Evolutionary conservation across 2,113 vertebrate species (phyloP).

Genomic region (Artemisiospiza belli): DNA sequence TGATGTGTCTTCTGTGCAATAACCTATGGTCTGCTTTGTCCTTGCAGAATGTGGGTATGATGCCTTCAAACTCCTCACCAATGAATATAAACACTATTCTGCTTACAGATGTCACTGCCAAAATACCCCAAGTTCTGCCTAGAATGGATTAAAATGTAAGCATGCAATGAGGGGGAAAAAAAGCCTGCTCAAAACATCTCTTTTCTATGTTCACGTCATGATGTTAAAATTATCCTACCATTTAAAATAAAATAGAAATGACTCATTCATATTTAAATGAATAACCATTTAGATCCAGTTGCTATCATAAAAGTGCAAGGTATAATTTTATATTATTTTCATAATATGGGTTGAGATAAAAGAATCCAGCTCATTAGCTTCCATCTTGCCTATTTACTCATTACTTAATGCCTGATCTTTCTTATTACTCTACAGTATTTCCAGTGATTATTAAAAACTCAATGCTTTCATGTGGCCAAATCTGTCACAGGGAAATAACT

Average conservation of each 20-base stretch:
- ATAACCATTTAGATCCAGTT: slow-evolving; percentile 73
- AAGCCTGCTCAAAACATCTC: slow-evolving; percentile 29
- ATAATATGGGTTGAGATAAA: slow-evolving; percentile 80
- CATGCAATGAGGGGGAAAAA: not conserved
- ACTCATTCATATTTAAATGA: slow-evolving; percentile 82
- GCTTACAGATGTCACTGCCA: slow-evolving; percentile 3
- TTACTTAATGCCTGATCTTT: slow-evolving; percentile 74
- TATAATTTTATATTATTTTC: slow-evolving; percentile 84
- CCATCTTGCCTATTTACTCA: slow-evolving; percentile 77
- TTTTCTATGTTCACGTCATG: slow-evolving; percentile 24
- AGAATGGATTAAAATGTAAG: slow-evolving; percentile 7
- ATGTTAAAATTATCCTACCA: slow-evolving; percentile 71
- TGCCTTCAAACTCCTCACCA: not conserved
- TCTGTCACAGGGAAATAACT: slow-evolving; percentile 77
- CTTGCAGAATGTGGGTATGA: not conserved
- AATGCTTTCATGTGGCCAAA: slow-evolving; percentile 78
- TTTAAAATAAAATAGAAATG: slow-evolving; percentile 68
- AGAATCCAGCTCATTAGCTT: slow-evolving; percentile 78
- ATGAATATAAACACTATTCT: not conserved
- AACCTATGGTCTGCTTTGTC: not conserved
- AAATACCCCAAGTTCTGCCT: not conserved
- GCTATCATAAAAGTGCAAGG: slow-evolving; percentile 74
- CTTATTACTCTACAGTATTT: slow-evolving; percentile 72
- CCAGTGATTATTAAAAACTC: slow-evolving; percentile 74
- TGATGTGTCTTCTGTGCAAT: not conserved